These are phyloP conservation scores for Elymnias hypermnestra DNA, from an alignment of 1,140 invertebrate species.

Conservation along the genomic window DNA sequence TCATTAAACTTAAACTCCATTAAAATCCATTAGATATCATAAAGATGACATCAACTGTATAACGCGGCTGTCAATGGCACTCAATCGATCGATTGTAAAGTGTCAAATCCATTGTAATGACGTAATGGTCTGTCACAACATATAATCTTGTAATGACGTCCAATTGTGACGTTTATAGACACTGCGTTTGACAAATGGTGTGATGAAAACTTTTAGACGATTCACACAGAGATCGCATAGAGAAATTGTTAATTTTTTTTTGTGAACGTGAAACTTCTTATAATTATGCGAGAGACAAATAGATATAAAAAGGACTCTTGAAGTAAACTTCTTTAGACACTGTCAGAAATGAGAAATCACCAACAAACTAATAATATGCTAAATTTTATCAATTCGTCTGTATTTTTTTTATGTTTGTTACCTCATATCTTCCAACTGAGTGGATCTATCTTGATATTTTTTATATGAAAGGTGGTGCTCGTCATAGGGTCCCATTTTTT, in stretches of 20 bases:
- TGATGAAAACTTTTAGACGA: slow-evolving; percentile 39
- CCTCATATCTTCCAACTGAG: no score
- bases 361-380: no score
- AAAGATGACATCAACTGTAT: slow-evolving; percentile 59
- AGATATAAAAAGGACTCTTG: no score
- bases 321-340: no score
- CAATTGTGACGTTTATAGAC: slow-evolving; percentile 41
- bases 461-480: no score
- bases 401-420: no score
- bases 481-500: no score
- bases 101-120: slow-evolving; percentile 43
- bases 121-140: slow-evolving; percentile 71
- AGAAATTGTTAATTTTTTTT: no score
- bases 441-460: no score
- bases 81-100: slow-evolving; percentile 40
- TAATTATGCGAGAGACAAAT: neutral
- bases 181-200: slow-evolving; percentile 48
- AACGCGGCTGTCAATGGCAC: slow-evolving; percentile 51
- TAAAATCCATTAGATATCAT: slow-evolving; percentile 40
- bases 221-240: slow-evolving; percentile 34
- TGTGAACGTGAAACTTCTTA: neutral
- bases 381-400: no score
- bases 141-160: slow-evolving; percentile 55
- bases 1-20: slow-evolving; percentile 31
- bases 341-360: no score